Percentiles rank a stretch among this genome's conserved stretches.
These are phyloP conservation scores for Perdix hodgsoniae DNA, from an alignment of 2,797 vertebrate species.

Conservation along the genomic window DNA sequence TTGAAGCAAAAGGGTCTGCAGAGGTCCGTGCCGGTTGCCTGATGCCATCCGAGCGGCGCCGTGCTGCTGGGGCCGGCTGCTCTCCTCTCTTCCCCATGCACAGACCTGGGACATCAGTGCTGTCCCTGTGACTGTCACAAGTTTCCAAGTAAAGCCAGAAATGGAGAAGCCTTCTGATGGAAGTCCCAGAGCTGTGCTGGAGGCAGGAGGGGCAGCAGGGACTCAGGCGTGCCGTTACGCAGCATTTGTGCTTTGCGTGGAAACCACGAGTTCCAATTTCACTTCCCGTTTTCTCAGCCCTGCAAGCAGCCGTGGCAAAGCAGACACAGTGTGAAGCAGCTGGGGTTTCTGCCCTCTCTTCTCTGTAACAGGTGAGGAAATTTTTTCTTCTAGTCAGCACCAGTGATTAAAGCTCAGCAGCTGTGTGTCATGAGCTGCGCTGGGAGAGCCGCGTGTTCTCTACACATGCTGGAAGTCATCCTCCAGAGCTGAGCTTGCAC, in stretches of 20 bases:
- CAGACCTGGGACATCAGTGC: background rate
- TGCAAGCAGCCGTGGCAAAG: background rate
- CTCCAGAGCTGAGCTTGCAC: background rate
- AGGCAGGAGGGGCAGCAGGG: background rate
- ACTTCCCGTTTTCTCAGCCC: background rate
- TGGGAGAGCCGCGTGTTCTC: background rate
- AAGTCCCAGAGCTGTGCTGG: background rate
- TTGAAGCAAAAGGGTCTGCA: background rate
- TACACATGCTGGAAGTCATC: accelerated
- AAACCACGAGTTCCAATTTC: background rate
- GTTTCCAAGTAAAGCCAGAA: background rate
- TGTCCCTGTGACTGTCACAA: background rate
- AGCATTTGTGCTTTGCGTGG: background rate
- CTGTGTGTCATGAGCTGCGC: accelerated
- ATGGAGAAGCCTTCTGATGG: accelerated
- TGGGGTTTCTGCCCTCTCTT: background rate
- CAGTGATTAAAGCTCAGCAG: accelerated
- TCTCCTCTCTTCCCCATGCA: background rate
- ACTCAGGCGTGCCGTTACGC: accelerated
- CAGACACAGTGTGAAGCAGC: accelerated
- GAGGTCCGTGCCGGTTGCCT: background rate
- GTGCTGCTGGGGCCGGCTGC: accelerated
- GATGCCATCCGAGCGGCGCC: background rate
- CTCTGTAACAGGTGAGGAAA: background rate
- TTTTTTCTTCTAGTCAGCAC: background rate